These are phyloP conservation scores for Clarias laeviceps DNA, from an alignment of 2,797 vertebrate genomes.

Conservation along the genomic window DNA sequence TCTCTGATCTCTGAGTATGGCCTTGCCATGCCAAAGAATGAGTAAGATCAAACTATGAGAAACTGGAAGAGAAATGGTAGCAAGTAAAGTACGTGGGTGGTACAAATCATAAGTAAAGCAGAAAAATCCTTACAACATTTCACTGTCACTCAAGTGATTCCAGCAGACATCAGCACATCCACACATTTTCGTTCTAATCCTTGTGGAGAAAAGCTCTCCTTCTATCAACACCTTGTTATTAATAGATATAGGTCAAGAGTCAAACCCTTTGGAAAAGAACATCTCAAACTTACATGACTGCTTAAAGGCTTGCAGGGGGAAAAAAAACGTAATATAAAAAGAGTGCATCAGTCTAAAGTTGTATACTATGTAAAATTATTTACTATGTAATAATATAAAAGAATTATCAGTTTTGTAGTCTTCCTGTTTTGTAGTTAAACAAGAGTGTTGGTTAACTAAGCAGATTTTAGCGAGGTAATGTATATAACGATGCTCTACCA, in stretches of 20 bases:
- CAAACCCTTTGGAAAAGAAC: conserved; percentile 18
- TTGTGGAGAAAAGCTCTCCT: conserved; percentile 3
- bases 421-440: neutral
- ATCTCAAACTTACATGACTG: conserved; percentile 10
- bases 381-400: neutral
- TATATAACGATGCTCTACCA: neutral
- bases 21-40: conserved; percentile 26
- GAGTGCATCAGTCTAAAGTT: neutral
- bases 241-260: conserved; percentile 34
- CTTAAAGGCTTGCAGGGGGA: neutral
- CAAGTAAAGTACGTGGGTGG: conserved; percentile 34
- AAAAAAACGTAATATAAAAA: neutral
- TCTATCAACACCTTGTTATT: conserved; percentile 30
- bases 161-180: conserved; percentile 2
- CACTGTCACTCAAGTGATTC: conserved; percentile 6
- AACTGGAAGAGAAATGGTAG: conserved; percentile 28
- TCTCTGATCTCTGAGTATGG: conserved; percentile 32
- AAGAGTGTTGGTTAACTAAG: neutral
- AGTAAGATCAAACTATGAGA: conserved; percentile 29
- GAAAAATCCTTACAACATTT: conserved; percentile 15
- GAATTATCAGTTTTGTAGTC: neutral
- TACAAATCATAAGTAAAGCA: conserved; percentile 14
- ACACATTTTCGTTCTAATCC: neutral
- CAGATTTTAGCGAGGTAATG: neutral
- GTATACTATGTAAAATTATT: neutral